Conservation (phyloP, 1,140 invertebrate species). For the Oreohelix idahoensis region DNA sequence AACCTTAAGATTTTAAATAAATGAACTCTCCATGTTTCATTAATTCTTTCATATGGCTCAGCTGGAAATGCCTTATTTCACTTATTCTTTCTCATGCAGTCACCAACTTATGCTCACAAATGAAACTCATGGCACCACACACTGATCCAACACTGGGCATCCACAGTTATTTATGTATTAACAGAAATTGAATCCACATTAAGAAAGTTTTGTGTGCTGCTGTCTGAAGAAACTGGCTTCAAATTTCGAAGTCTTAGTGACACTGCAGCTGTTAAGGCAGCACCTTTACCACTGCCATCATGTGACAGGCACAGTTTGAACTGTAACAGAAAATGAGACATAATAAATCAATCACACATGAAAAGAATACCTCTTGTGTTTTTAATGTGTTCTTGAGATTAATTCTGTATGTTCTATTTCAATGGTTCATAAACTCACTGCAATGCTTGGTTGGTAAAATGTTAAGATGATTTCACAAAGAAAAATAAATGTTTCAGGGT, state of each 20-base stretch:
- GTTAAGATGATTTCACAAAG: too few species aligned
- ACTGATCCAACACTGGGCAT: not conserved
- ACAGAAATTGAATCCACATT: not conserved
- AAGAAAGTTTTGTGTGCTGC: not conserved
- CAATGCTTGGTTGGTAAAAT: too few species aligned
- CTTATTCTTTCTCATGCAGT: not conserved
- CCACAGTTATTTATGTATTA: not conserved
- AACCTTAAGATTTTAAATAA: not conserved
- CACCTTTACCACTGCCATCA: slow-evolving; percentile 97
- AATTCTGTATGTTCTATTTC: too few species aligned
- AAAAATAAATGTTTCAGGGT: too few species aligned
- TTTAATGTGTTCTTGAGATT: too few species aligned
- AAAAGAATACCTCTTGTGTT: not conserved
- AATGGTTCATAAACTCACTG: too few species aligned
- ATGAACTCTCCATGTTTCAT: not conserved
- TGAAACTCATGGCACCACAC: not conserved
- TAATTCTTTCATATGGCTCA: not conserved
- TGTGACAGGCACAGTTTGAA: slow-evolving; percentile 97
- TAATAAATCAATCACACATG: not conserved
- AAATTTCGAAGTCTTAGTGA: slow-evolving; percentile 74
- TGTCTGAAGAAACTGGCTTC: not conserved
- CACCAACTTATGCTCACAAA: not conserved
- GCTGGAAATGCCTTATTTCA: not conserved
- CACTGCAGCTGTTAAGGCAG: slow-evolving; percentile 96
- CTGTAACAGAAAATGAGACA: slow-evolving; percentile 73